These are phyloP conservation scores for Patiria miniata DNA, from an alignment of 35 echinoderm and acorn worm species.

Conservation along the genomic window DNA sequence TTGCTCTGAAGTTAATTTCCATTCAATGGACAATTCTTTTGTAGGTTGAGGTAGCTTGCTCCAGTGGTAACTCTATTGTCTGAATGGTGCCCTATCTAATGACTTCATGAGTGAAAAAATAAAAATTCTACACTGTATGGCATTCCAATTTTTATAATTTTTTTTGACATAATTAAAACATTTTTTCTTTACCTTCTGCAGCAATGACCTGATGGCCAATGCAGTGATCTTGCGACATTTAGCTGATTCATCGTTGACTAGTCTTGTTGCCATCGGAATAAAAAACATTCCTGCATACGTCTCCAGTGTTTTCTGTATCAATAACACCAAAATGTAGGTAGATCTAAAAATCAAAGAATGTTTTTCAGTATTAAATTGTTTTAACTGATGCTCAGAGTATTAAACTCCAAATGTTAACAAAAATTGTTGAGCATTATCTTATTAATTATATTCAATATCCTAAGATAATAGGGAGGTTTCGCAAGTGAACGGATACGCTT, in stretches of 20 bases:
- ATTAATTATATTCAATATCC: no score
- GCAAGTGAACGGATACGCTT: no score
- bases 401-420: no score
- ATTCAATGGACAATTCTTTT: background rate
- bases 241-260: slow-evolving; percentile 90
- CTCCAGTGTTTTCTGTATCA: slow-evolving; percentile 61
- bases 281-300: slow-evolving; percentile 82
- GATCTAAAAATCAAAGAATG: no score
- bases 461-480: no score
- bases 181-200: slow-evolving; percentile 71
- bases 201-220: slow-evolving; percentile 63
- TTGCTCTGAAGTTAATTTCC: background rate
- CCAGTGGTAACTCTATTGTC: background rate
- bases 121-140: background rate
- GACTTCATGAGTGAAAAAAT: background rate
- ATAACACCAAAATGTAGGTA: background rate
- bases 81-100: background rate
- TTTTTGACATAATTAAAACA: background rate
- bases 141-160: background rate
- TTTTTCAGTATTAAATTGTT: no score
- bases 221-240: slow-evolving; percentile 78
- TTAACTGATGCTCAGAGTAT: no score
- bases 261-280: slow-evolving; percentile 80
- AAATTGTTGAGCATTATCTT: no score
- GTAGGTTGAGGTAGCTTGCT: background rate